Percentiles rank a stretch among this genome's conserved stretches.
phyloP scores from a whole-genome alignment of 2,797 vertebrate species.

The Myripristis murdjan region DNA sequence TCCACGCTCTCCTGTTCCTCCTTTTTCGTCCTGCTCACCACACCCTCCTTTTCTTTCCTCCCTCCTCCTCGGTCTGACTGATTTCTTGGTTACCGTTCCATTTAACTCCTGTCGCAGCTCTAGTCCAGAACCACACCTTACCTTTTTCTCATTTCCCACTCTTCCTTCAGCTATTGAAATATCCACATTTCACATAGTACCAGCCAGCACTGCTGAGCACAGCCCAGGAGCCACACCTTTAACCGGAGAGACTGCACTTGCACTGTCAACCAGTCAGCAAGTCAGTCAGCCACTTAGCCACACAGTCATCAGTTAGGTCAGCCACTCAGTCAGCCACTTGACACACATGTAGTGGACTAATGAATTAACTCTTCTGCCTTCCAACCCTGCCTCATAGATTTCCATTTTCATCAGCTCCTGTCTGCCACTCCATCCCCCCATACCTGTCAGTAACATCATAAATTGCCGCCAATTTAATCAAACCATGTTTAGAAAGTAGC shows the following conservation, averaged over 20 bases:
- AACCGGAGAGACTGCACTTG: conserved; percentile 51
- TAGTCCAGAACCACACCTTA: not conserved
- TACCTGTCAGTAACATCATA: conserved; percentile 68
- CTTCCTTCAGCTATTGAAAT: not conserved
- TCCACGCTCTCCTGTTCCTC: conserved; percentile 16
- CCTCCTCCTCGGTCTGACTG: not conserved
- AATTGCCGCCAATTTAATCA: conserved; percentile 79
- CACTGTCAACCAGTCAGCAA: conserved; percentile 12
- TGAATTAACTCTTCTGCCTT: conserved; percentile 59
- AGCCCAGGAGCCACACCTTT: conserved; percentile 36
- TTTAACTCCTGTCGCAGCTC: not conserved
- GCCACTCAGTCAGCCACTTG: conserved; percentile 43
- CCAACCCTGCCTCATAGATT: conserved; percentile 43
- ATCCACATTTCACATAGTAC: conserved; percentile 8
- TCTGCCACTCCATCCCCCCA: conserved; percentile 31
- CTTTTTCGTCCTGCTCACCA: not conserved
- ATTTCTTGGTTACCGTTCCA: conserved; percentile 4
- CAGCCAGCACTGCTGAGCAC: not conserved
- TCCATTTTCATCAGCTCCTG: conserved; percentile 65
- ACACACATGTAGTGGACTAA: conserved; percentile 47
- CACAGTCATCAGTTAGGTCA: conserved; percentile 50
- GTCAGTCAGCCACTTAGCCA: conserved; percentile 23
- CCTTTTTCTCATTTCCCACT: not conserved
- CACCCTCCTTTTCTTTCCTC: not conserved
- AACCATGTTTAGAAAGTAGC: conserved; percentile 43